Evolutionary conservation across 2,113 vertebrate species (phyloP).

Genomic region (human): GRCh38 chr21:40799001-40799500

Average conservation of each 20-base stretch:
- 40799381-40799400: neutral
- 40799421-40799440: neutral
- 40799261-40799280: too few relatives aligned
- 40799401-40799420: neutral
- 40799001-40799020: neutral
- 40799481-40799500: neutral
- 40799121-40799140: neutral
- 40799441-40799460: neutral
- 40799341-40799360: neutral
- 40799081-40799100: neutral
- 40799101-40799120: neutral
- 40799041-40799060: neutral
- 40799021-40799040: neutral
- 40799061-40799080: neutral
- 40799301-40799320: too few relatives aligned
- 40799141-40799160: neutral
- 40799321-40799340: too few relatives aligned
- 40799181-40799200: neutral
- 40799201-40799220: neutral
- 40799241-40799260: fast-evolving
- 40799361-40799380: neutral
- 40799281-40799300: fast-evolving
- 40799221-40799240: neutral
- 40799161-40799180: neutral
- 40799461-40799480: neutral